These are phyloP conservation scores for Caenorhabditis sp. DNA, from an alignment of 2,888 invertebrate genomes.

Conservation along the genomic window DNA sequence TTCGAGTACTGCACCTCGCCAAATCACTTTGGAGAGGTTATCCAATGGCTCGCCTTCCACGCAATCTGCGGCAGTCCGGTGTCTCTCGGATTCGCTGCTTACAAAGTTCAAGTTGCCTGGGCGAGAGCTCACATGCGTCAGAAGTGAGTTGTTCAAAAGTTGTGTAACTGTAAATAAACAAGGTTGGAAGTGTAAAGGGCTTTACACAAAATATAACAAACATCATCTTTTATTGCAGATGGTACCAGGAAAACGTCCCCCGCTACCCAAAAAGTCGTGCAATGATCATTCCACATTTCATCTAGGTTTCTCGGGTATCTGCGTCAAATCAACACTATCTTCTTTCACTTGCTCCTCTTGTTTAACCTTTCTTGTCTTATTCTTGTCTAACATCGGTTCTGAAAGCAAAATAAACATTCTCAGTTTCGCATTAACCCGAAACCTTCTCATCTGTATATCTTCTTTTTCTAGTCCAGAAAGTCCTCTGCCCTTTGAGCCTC, in stretches of 20 bases:
- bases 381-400: too few species aligned
- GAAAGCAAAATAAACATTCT: too few species aligned
- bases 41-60: conserved; percentile 14
- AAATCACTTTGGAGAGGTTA: background rate
- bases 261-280: conserved; percentile 8
- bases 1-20: conserved; percentile 11
- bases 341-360: background rate
- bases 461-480: background rate
- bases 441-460: background rate
- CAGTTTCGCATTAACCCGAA: too few species aligned
- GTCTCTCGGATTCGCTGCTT: background rate
- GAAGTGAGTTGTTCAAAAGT: background rate
- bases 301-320: too few species aligned
- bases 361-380: too few species aligned
- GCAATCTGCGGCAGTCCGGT: background rate
- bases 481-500: conserved; percentile 30
- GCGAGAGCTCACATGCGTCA: conserved; percentile 10
- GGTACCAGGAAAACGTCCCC: background rate
- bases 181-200: too few species aligned
- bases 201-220: too few species aligned
- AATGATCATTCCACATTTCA: conserved; percentile 6
- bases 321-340: background rate
- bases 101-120: conserved; percentile 7
- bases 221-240: conserved; percentile 18
- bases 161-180: background rate